A percentile compares a stretch with the other conserved stretches of the same genome.
phyloP scores from a whole-genome alignment of 2,888 invertebrate species.

The Mellilla xanthometata region DNA sequence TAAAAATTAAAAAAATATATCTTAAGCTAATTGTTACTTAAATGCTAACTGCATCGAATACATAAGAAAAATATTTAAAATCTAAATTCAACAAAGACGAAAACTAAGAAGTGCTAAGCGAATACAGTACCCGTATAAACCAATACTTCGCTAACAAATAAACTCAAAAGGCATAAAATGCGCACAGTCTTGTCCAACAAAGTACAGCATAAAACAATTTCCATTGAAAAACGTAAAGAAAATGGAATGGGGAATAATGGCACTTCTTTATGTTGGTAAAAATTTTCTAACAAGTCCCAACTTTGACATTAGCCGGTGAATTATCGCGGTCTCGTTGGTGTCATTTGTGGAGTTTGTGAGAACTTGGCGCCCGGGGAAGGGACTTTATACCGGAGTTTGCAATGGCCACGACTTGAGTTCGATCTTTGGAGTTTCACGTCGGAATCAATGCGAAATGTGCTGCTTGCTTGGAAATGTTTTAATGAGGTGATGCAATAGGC shows the following conservation, averaged over 20 bases:
- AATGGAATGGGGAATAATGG: conserved; percentile 56
- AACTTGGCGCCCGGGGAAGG: conserved; percentile 55
- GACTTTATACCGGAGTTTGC: conserved; percentile 32
- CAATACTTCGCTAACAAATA: conserved; percentile 20
- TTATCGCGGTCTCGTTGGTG: conserved; percentile 76
- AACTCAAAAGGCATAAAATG: conserved; percentile 33
- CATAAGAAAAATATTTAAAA: too few relatives aligned
- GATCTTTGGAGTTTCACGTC: conserved; percentile 10
- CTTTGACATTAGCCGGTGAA: conserved; percentile 77
- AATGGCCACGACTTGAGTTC: conserved; percentile 44
- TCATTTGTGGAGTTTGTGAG: conserved; percentile 73
- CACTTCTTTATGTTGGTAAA: conserved; percentile 64
- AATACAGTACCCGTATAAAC: too few relatives aligned
- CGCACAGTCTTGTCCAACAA: conserved; percentile 32
- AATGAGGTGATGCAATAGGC: too few relatives aligned
- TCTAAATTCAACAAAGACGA: too few relatives aligned
- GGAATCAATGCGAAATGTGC: conserved; percentile 2
- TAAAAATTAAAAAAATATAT: too few relatives aligned
- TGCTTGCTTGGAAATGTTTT: too few relatives aligned
- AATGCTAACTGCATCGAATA: too few relatives aligned
- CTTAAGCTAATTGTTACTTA: too few relatives aligned
- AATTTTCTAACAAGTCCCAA: conserved; percentile 71
- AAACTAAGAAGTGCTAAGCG: too few relatives aligned
- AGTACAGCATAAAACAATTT: conserved; percentile 38
- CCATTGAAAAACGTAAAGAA: conserved; percentile 43